Base-by-base conservation (phyloP, 2,797 vertebrate genomes). In the Micropoecilia bifurca region DNA sequence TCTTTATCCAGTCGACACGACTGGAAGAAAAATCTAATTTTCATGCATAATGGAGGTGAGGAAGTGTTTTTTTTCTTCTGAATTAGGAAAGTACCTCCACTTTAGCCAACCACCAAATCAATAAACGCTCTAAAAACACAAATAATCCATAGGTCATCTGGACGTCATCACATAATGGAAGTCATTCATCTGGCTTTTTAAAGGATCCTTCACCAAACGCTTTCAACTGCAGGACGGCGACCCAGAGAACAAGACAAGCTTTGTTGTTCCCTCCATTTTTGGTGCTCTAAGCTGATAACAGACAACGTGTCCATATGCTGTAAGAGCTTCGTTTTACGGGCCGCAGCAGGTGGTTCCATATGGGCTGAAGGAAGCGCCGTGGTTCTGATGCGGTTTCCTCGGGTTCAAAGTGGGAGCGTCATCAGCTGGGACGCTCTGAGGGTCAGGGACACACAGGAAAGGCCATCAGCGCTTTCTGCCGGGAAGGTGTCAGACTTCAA, bases 401-500 rank as follows among this genome's bases (percentile, higher is more conserved):
- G 0, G 25, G 85, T 92, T 95, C 88, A 94, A 92, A 93, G 91
- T 69, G 48, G 28, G 82, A 71, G 55, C 75, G 13, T 73, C 66
- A 85, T 93, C 90, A 90, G 85, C 79, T 88, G 88, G 83, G 92
- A 86, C 79, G 85, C 85, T 87, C 81, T 63, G 80, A 80, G 57
- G 81, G 73, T 87, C 77, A 79, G 69, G 76, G 66, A 80, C 33
- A 76, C 55, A 82, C 68, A 12, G 87, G 25, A 84, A 88, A 85
- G 90, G 88, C 91, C 89, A 83, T 46, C 69, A 8, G 80, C 78
- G 48, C 14, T 83, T 81, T 76, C 81, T 59, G 80, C 59, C 77
- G 85, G 71, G 79, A 79, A 77, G 88, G 90, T 93, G 89, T 94
- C 91, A 33, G 43, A 92, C 90, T 94, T 93, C 91, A 94, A 91